phyloP scores from a whole-genome alignment of 2,113 vertebrate species.

The Pyrgilauda ruficollis region DNA sequence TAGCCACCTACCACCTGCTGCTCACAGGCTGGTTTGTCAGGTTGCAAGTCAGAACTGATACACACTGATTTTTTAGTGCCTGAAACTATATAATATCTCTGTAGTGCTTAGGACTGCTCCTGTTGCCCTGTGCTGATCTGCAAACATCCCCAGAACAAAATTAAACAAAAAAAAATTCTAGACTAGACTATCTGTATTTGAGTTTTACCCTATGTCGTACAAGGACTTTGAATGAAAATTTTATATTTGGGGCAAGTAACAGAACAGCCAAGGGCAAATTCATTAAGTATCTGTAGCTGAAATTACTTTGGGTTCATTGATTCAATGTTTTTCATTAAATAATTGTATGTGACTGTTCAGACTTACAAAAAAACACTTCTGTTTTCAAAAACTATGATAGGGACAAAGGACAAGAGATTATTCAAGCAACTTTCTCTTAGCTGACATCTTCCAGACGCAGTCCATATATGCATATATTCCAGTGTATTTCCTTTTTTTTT shows the following conservation, averaged over 20 bases:
- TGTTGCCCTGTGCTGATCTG: not conserved
- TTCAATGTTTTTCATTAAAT: slow-evolving; percentile 57
- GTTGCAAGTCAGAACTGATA: slow-evolving; percentile 20
- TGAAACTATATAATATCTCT: not conserved
- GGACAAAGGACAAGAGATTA: not conserved
- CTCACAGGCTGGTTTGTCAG: slow-evolving; percentile 37
- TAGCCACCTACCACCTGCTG: slow-evolving; percentile 28
- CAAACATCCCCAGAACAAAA: not conserved
- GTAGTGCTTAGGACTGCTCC: not conserved
- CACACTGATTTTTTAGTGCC: not conserved
- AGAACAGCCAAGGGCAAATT: slow-evolving; percentile 44
- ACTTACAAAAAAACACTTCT: slow-evolving; percentile 43
- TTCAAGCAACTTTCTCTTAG: not conserved
- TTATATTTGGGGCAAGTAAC: slow-evolving; percentile 12
- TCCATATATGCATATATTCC: not conserved
- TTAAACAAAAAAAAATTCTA: slow-evolving; percentile 22
- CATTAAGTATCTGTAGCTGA: slow-evolving; percentile 37
- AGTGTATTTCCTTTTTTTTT: not conserved
- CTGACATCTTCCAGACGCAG: not conserved
- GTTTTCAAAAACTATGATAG: slow-evolving; percentile 9
- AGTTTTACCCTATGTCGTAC: slow-evolving; percentile 13
- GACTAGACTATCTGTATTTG: not conserved
- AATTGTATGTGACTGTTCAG: slow-evolving; percentile 26
- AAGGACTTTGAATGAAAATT: slow-evolving; percentile 39
- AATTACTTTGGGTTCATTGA: slow-evolving; percentile 64